Evolutionary conservation across 2,888 invertebrate genomes (phyloP).

Genomic region (Colletes collaris): DNA sequence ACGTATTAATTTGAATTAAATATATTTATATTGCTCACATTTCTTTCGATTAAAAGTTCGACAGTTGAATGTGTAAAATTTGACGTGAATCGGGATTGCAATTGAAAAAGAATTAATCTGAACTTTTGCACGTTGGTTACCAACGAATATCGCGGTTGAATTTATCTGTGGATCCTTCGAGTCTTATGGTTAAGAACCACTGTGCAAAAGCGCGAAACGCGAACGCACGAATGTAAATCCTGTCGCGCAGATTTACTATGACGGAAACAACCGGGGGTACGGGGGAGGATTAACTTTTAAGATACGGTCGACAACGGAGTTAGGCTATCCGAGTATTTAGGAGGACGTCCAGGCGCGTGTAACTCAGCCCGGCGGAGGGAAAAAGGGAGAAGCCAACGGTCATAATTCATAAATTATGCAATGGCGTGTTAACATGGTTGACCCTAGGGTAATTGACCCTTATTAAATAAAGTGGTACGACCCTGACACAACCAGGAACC

Average conservation of each 20-base stretch:
- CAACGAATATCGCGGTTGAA: no score
- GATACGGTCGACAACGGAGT: conserved; percentile 17
- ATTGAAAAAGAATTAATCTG: no score
- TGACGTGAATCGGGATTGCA: no score
- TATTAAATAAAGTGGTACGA: conserved; percentile 72
- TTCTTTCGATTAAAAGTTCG: no score
- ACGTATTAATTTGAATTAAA: no score
- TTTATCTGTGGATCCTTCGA: no score
- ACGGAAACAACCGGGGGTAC: conserved; percentile 37
- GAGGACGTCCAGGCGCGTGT: background rate
- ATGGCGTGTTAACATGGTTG: conserved; percentile 56
- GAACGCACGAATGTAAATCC: conserved; percentile 39
- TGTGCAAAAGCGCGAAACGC: conserved; percentile 1
- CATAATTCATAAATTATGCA: conserved; percentile 72
- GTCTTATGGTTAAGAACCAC: no score
- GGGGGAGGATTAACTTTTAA: conserved; percentile 53
- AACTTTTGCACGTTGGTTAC: no score
- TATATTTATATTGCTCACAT: no score
- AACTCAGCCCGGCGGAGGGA: background rate
- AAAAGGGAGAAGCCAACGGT: conserved; percentile 25
- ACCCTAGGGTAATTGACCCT: conserved; percentile 70
- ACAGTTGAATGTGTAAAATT: no score
- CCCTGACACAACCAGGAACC: conserved; percentile 65
- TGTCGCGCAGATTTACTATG: conserved; percentile 47
- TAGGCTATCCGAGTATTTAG: conserved; percentile 40